Evolutionary conservation across 2,888 invertebrate genomes (phyloP).

Genomic region (Leptura quadrifasciata): DNA sequence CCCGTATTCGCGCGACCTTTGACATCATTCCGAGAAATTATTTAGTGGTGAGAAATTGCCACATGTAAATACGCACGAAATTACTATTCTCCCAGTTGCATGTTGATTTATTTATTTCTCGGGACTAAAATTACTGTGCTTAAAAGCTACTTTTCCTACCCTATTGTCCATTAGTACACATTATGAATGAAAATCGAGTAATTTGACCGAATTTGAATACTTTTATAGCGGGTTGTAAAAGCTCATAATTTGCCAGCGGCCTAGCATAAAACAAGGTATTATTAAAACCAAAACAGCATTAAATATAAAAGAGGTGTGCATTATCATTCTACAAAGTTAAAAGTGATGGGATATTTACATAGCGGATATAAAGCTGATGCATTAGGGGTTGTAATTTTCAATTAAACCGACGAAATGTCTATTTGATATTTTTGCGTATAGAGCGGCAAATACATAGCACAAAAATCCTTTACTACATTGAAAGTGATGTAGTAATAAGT

Average conservation of each 20-base stretch:
- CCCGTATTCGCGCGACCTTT: not conserved
- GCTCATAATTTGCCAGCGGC: not conserved
- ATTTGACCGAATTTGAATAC: not conserved
- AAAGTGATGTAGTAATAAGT: too few species aligned
- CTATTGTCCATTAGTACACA: not conserved
- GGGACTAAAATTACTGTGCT: not conserved
- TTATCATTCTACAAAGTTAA: not conserved
- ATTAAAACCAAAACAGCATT: not conserved
- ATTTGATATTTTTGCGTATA: not conserved
- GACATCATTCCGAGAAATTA: not conserved
- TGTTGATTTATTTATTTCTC: not conserved
- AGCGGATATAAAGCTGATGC: not conserved
- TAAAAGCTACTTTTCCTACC: not conserved
- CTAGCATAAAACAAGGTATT: not conserved
- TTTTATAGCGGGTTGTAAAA: not conserved
- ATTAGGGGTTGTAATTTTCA: not conserved
- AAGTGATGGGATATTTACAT: not conserved
- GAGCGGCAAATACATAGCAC: too few species aligned
- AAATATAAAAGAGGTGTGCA: not conserved
- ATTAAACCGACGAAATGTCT: not conserved
- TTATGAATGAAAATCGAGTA: not conserved
- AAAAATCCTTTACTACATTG: too few species aligned
- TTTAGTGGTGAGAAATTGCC: not conserved
- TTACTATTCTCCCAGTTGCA: not conserved
- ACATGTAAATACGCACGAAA: not conserved